Percentiles rank a stretch among this genome's conserved stretches.
Evolutionary conservation across 2,113 vertebrate genomes (phyloP).

Genomic region (Orthochromis malagaraziensis): DNA sequence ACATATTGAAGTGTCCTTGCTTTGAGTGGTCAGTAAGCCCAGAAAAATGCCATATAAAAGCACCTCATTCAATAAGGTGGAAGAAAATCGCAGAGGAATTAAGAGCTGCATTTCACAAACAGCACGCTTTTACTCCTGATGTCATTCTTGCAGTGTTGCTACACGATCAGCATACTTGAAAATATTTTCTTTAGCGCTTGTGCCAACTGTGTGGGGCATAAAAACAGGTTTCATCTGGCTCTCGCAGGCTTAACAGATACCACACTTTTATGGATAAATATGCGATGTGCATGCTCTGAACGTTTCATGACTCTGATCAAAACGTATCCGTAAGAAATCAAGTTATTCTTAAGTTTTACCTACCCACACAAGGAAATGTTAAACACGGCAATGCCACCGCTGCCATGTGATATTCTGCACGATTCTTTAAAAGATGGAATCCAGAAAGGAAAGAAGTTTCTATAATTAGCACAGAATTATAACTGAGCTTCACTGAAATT

Average conservation of each 20-base stretch:
- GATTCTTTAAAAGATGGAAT: background rate
- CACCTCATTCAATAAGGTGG: background rate
- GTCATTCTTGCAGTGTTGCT: background rate
- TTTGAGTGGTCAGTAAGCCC: background rate
- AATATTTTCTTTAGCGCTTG: background rate
- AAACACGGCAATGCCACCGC: background rate
- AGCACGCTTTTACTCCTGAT: background rate
- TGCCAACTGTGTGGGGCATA: background rate
- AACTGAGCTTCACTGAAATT: background rate
- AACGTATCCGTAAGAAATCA: background rate
- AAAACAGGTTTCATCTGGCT: constrained; percentile 21
- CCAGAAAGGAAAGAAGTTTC: background rate
- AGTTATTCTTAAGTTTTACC: background rate
- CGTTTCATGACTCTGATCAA: background rate
- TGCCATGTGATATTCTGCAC: background rate
- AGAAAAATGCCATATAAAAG: background rate
- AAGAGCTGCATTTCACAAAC: background rate
- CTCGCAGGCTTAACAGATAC: background rate
- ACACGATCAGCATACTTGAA: background rate
- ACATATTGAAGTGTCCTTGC: background rate
- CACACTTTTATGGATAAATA: constrained; percentile 3
- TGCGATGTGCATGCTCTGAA: background rate
- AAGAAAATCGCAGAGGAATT: background rate
- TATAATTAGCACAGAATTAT: background rate
- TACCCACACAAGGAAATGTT: background rate